A percentile compares a stretch with the other conserved stretches of the same genome.
These are phyloP conservation scores for Drosophila bunnanda DNA, from an alignment of 2,888 invertebrate species.

Conservation along the genomic window DNA sequence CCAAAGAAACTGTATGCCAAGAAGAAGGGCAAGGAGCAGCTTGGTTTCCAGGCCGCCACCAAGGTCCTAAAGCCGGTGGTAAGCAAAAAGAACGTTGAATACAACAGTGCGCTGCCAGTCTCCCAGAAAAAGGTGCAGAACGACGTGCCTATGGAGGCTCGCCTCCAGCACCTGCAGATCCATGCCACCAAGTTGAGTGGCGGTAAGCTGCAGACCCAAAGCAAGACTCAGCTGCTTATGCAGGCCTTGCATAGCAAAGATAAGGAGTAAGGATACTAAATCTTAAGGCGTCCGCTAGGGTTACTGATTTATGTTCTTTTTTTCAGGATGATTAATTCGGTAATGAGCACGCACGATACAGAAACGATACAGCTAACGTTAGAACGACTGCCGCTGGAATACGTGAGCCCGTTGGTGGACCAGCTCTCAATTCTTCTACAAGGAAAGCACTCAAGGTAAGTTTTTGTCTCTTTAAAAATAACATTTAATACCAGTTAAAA, in stretches of 20 bases:
- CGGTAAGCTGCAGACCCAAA: conserved; percentile 87
- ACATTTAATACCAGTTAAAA: neutral
- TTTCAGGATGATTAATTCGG: conserved; percentile 88
- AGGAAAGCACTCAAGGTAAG: conserved; percentile 88
- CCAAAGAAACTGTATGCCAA: conserved; percentile 75
- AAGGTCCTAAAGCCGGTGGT: conserved; percentile 79
- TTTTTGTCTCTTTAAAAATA: conserved; percentile 41
- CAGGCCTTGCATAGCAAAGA: conserved; percentile 95
- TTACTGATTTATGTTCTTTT: neutral
- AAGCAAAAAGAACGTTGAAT: conserved; percentile 74
- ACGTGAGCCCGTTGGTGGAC: conserved; percentile 89
- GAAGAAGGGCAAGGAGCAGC: conserved; percentile 54
- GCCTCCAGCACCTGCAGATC: conserved; percentile 92
- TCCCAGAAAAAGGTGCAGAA: conserved; percentile 77
- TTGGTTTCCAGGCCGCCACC: conserved; percentile 51
- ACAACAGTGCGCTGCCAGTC: conserved; percentile 73
- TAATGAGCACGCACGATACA: conserved; percentile 89
- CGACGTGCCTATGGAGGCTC: conserved; percentile 90
- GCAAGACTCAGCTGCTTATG: conserved; percentile 91
- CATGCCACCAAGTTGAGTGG: conserved; percentile 82
- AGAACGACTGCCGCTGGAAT: conserved; percentile 90
- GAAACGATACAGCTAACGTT: conserved; percentile 90
- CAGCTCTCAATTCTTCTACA: conserved; percentile 90
- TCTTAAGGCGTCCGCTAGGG: no score
- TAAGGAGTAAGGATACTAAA: conserved; percentile 85